phyloP scores from a whole-genome alignment of 2,797 vertebrate genomes.

The Pelobates cultripes region DNA sequence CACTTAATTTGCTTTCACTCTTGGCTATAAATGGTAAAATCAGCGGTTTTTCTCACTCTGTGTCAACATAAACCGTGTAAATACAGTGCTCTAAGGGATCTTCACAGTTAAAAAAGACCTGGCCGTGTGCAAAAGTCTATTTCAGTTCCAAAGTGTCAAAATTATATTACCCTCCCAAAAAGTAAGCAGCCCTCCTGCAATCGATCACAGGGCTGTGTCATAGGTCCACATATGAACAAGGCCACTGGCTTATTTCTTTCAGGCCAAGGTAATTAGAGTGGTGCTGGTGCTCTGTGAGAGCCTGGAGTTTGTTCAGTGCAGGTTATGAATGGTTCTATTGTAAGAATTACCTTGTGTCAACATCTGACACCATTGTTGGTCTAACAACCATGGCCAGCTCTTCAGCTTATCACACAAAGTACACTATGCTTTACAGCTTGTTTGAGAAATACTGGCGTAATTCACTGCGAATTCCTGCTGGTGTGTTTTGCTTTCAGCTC shows the following conservation, averaged over 20 bases:
- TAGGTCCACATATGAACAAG: not conserved
- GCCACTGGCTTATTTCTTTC: constrained; percentile 2
- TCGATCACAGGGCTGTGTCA: not conserved
- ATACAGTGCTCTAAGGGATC: too few species aligned
- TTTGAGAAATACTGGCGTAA: not conserved
- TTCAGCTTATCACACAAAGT: not conserved
- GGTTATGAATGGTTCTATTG: constrained; percentile 37
- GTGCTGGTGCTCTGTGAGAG: not conserved
- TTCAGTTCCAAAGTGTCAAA: not conserved
- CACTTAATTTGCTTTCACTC: too few species aligned
- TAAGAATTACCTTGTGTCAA: constrained; percentile 26
- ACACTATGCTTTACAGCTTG: not conserved
- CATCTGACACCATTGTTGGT: constrained; percentile 22
- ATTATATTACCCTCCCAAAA: not conserved
- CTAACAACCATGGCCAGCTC: not conserved
- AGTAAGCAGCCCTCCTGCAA: not conserved
- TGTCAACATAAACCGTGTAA: too few species aligned
- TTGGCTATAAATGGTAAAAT: too few species aligned
- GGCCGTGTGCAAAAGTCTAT: too few species aligned
- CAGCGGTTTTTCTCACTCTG: too few species aligned
- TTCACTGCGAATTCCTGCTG: not conserved
- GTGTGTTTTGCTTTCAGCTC: not conserved
- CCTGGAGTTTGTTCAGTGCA: not conserved
- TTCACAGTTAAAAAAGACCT: too few species aligned
- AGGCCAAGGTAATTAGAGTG: constrained; percentile 1